Percentiles rank a stretch among this genome's conserved stretches.
These are phyloP conservation scores for Chrysotoxum bicinctum DNA, from an alignment of 2,888 invertebrate genomes.

Conservation along the genomic window DNA sequence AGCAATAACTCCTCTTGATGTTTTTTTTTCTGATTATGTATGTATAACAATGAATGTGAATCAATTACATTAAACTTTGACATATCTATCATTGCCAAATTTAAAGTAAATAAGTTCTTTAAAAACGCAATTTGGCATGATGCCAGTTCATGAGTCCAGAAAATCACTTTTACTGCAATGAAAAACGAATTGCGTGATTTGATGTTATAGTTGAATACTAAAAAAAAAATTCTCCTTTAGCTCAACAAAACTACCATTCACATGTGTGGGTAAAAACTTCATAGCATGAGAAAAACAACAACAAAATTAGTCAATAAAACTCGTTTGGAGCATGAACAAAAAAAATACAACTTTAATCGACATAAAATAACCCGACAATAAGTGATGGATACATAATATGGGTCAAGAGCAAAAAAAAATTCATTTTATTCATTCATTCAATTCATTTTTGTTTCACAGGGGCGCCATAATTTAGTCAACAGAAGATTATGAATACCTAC, in stretches of 20 bases:
- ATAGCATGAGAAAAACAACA: neutral
- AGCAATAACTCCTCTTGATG: too few species aligned
- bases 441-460: constrained; percentile 14
- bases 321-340: constrained; percentile 29
- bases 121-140: too few species aligned
- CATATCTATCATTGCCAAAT: neutral
- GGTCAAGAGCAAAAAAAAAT: constrained; percentile 57
- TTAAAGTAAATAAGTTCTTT: neutral
- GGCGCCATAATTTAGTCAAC: neutral
- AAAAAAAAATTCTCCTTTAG: neutral
- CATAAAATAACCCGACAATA: neutral
- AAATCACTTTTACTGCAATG: constrained; percentile 41
- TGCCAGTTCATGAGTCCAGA: neutral
- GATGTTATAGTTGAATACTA: neutral
- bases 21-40: too few species aligned
- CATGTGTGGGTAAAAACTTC: constrained; percentile 26
- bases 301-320: constrained; percentile 52
- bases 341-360: constrained; percentile 1
- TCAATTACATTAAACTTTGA: neutral
- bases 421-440: constrained; percentile 25
- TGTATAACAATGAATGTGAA: too few species aligned
- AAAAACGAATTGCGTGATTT: constrained; percentile 36
- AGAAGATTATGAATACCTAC: neutral
- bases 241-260: neutral
- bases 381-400: constrained; percentile 30